Percentiles rank a stretch among this genome's conserved stretches.
Conservation (phyloP, 1,140 invertebrate species). For the Parasteatoda tepidariorum region DNA sequence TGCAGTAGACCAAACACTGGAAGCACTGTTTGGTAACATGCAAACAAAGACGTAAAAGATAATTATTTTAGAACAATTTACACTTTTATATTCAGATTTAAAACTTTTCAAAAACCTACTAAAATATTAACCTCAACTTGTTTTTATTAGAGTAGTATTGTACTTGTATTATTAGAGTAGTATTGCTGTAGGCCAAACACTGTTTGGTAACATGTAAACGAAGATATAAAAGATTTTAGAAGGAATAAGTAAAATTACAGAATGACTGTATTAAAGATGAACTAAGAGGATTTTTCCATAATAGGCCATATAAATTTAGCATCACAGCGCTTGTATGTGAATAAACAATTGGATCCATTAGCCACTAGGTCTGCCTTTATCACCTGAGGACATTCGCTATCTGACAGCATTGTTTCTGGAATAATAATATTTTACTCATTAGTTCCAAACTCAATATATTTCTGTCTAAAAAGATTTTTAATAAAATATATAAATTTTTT, state of each 20-base stretch:
- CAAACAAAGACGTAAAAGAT: not conserved
- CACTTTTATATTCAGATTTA: not conserved
- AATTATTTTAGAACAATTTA: too few relatives aligned
- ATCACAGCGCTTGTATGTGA: constrained; percentile 94
- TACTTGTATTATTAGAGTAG: not conserved
- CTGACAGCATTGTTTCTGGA: constrained; percentile 86
- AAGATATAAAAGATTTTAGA: not conserved
- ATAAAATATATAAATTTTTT: too few relatives aligned
- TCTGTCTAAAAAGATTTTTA: too few relatives aligned
- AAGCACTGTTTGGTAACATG: not conserved
- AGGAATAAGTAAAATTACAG: not conserved
- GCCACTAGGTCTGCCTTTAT: constrained; percentile 76
- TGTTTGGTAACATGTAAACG: not conserved
- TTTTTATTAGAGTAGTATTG: not conserved
- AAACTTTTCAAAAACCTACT: not conserved
- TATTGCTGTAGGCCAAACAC: not conserved
- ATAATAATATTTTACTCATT: constrained; percentile 64
- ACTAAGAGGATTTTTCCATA: constrained; percentile 52
- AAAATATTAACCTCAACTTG: not conserved
- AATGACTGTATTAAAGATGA: not conserved
- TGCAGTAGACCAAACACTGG: not conserved
- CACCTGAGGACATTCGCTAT: constrained; percentile 91
- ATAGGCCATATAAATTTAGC: constrained; percentile 96
- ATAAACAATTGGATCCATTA: constrained; percentile 83
- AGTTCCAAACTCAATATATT: constrained; percentile 21